Evolutionary conservation across 2,888 invertebrate genomes (phyloP).

Genomic region (Latrodectus hesperus): DNA sequence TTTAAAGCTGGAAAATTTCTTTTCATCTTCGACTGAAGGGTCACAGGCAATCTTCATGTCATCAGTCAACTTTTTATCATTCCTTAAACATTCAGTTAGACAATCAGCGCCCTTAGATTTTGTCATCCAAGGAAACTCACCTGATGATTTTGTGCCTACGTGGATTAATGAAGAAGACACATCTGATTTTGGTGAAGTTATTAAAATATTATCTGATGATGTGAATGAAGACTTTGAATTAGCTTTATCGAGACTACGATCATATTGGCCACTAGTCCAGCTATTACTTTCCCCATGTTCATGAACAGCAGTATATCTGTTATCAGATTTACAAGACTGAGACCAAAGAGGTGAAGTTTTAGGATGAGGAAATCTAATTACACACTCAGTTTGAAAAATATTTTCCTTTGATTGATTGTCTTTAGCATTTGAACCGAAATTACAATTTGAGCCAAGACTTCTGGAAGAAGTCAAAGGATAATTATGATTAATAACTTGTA

Average conservation of each 20-base stretch:
- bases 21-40: not conserved
- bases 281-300: conserved; percentile 34
- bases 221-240: conserved; percentile 37
- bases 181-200: conserved; percentile 5
- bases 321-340: conserved; percentile 7
- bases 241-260: conserved; percentile 8
- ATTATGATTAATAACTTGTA: conserved; percentile 62
- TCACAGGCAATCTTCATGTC: not conserved
- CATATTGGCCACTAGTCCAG: conserved; percentile 49
- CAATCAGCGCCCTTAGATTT: conserved; percentile 7
- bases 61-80: not conserved
- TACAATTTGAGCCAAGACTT: conserved; percentile 26
- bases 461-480: conserved; percentile 45
- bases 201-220: conserved; percentile 40
- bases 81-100: not conserved
- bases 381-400: conserved; percentile 67
- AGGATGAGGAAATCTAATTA: conserved; percentile 62
- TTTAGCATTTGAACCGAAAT: conserved; percentile 31
- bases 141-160: not conserved
- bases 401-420: conserved; percentile 59
- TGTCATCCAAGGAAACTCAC: conserved; percentile 1
- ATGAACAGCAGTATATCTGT: not conserved
- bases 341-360: conserved; percentile 13
- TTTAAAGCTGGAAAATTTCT: conserved; percentile 34
- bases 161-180: not conserved